Evolutionary conservation across 2,888 invertebrate genomes (phyloP).

Genomic region (Brachypalpus laphriformis): DNA sequence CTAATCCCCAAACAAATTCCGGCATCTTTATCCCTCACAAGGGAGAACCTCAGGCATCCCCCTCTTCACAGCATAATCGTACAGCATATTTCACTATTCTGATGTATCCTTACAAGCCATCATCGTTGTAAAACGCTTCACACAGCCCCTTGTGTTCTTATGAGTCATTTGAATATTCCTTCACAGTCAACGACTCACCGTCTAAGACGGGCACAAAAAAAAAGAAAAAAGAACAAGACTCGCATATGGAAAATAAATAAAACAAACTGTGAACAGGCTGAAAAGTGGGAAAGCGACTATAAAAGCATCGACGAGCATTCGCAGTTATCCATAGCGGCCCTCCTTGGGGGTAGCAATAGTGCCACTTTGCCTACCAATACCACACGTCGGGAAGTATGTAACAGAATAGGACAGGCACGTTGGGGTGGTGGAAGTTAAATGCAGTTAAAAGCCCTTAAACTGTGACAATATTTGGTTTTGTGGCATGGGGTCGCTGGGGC

Average conservation of each 20-base stretch:
- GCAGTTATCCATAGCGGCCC: constrained; percentile 3
- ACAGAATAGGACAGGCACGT: constrained; percentile 30
- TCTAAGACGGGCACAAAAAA: constrained; percentile 12
- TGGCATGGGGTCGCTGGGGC: constrained; percentile 36
- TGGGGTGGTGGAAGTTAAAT: constrained; percentile 61
- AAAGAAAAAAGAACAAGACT: neutral
- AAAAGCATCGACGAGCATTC: constrained; percentile 45
- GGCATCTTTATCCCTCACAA: neutral
- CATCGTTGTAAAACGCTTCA: constrained; percentile 23
- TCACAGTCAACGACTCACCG: constrained; percentile 13
- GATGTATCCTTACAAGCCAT: neutral
- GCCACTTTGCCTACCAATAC: constrained; percentile 33
- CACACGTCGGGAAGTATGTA: constrained; percentile 7
- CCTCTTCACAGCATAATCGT: neutral
- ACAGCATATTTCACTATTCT: neutral
- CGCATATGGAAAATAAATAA: constrained; percentile 56
- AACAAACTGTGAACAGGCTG: constrained; percentile 34
- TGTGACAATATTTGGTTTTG: constrained; percentile 68
- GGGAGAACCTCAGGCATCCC: neutral
- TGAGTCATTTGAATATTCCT: constrained; percentile 35
- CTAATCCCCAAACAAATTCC: neutral
- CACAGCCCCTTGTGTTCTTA: constrained; percentile 11
- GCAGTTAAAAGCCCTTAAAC: constrained; percentile 73
- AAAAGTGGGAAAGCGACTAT: constrained; percentile 34
- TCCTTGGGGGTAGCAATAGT: constrained; percentile 22